Evolutionary conservation across 2,113 vertebrate species (phyloP), one percentile per base, ranked within the genome.

Genomic region (Antennarius striatus): DNA sequence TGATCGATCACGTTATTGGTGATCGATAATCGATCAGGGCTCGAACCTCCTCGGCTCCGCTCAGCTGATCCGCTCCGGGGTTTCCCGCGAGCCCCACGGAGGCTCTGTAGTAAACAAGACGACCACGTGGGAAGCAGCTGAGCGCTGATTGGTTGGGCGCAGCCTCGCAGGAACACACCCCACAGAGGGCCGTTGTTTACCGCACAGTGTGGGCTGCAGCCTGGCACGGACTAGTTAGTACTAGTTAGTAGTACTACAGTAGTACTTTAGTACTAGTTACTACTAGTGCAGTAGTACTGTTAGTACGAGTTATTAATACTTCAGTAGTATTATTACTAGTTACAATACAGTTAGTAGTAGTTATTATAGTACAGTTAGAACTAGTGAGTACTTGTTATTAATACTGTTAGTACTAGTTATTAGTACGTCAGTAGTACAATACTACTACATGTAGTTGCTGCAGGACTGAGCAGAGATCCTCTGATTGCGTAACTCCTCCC

Each of bases 81-180:
- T 79, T 79, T 79, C 63, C 40, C 39, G 56, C n/a, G 66, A 76
- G 71, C 65, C 58, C 36, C 10, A 4, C 74, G 5, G 61, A 14
- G 17, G 48, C 63, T 48, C 51, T 10, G 71, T 85, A 85, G 86
- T 88, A 86, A 88, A 88, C 86, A 88, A 86, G 77, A 9, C 5
- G 1, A 75, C 71, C 86, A 88, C 84, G 84, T 85, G 84, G 50
- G 43, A 3, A 3, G 64, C 42, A 68, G 55, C 49, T 29, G 52
- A 2, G 0, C 2, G 17, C 47, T 71, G 82, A 86, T 83, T 88
- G 86, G 86, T 8, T 12, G 64, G 68, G 60, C 10, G 0, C 16
- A 10, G 28, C 45, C 3, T 15, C 0, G 68, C 56, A 63, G 48
- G 14, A 53, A 76, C 75, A 83, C 85, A 77, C 85, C 83, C 82